Evolutionary conservation across 2,888 invertebrate species (phyloP), one percentile per base, ranked within the genome.

Genomic region (Apotomis capreana): DNA sequence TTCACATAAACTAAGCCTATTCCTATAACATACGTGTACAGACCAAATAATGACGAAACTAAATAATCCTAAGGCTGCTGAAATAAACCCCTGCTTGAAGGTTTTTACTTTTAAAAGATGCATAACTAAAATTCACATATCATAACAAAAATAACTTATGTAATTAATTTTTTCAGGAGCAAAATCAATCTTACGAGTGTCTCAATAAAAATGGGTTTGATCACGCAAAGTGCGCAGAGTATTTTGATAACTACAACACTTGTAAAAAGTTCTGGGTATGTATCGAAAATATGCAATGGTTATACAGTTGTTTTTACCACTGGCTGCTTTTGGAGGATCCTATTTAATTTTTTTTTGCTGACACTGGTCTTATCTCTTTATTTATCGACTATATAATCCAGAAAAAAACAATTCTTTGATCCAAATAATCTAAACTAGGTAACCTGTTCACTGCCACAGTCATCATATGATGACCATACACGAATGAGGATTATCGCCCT

Each of bases 241-340:
- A 95, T 83, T 97, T 97, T 82, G 94, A 94, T 52, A 98, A 98
- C 86, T 97, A 97, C 83, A 96, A 95, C 75, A 94, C 93, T 4
- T 98, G 97, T 86, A 96, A 95, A 85, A 94, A 95, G 75, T 97
- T 98, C 90, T 98, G 97, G 98, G 97, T 97, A 94, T 88, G 86
- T 70, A 44, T 37, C 26, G 26, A 2, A 40, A 40, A 40, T 6
- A 40, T 6, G 5, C 40, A 2, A 26, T 26, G 26, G 26, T 26
- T 26, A 26, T 26, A 26, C 26, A 26, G 2, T 26, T 26, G 26
- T 26, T 26, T 26, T 26, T 26, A 26, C 2, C 26, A 26, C 26
- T 2, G 1, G 26, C 26, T 26, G 26, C 26, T 26, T 26, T 26
- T 26, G 26, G 26, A 26, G 26, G 26, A 1, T 26, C 26, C 26